A percentile compares a stretch with the other conserved stretches of the same genome.
These are phyloP conservation scores for Anarrhichthys ocellatus DNA, from an alignment of 2,113 vertebrate genomes.

Conservation along the genomic window DNA sequence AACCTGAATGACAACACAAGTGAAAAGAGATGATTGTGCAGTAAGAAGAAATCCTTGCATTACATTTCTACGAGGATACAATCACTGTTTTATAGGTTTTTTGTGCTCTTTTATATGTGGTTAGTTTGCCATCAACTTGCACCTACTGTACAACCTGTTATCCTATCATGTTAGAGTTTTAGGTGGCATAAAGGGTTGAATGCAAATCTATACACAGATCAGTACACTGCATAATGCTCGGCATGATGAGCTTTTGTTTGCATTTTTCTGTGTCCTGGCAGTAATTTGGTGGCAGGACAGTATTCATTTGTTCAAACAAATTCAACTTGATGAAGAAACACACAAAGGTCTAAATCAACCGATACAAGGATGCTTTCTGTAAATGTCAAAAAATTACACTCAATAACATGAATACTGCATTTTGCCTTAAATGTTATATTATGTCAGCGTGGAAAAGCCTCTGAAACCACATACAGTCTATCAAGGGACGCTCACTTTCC, in stretches of 20 bases:
- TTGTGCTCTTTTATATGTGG: neutral
- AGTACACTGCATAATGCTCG: too few species aligned
- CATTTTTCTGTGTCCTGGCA: neutral
- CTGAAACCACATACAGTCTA: neutral
- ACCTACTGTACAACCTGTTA: neutral
- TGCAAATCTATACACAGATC: too few species aligned
- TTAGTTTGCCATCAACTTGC: neutral
- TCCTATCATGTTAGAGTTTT: neutral
- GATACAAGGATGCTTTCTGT: neutral
- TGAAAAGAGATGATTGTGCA: neutral
- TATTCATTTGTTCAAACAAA: neutral
- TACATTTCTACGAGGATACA: neutral
- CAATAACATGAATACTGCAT: neutral
- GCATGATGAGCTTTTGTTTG: too few species aligned
- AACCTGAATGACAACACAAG: constrained; percentile 60
- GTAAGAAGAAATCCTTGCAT: neutral
- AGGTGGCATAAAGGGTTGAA: neutral
- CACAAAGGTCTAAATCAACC: neutral
- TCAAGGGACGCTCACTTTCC: neutral
- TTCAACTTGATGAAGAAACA: neutral
- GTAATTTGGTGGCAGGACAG: neutral
- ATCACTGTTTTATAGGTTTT: neutral
- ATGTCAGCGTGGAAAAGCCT: neutral
- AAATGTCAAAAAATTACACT: neutral
- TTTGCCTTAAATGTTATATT: neutral